Percentiles rank a stretch among this genome's conserved stretches.
phyloP scores from a whole-genome alignment of 2,888 invertebrate species.

The Desoria tigrina region DNA sequence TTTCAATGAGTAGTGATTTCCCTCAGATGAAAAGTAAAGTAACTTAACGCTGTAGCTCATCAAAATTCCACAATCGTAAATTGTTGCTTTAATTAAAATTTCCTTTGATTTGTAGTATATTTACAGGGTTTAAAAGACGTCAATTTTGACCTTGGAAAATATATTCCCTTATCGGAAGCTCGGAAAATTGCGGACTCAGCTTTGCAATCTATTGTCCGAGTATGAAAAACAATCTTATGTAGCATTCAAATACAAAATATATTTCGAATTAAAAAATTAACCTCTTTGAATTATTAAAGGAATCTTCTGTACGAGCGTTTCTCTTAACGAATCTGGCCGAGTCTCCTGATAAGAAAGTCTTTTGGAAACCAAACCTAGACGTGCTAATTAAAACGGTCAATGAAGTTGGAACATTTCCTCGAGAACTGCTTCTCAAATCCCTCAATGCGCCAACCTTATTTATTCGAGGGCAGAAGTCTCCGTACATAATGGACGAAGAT shows the following conservation, averaged over 20 bases:
- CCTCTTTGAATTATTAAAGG: constrained; percentile 54
- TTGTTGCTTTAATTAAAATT: too few species aligned
- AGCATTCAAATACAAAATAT: too few species aligned
- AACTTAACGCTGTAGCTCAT: background rate
- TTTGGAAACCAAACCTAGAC: constrained; percentile 80
- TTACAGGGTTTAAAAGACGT: constrained; percentile 70
- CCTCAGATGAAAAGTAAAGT: constrained; percentile 37
- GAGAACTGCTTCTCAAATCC: constrained; percentile 45
- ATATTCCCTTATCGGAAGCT: constrained; percentile 70
- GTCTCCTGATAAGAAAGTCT: constrained; percentile 64
- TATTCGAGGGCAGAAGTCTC: constrained; percentile 78
- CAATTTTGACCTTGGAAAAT: constrained; percentile 60
- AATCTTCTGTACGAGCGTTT: constrained; percentile 64
- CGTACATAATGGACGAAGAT: constrained; percentile 67
- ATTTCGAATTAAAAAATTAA: too few species aligned
- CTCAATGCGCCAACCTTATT: constrained; percentile 73
- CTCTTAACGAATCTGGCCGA: constrained; percentile 82
- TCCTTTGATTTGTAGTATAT: constrained; percentile 59
- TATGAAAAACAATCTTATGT: constrained; percentile 43
- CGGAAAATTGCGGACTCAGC: constrained; percentile 69
- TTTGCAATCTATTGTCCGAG: constrained; percentile 62
- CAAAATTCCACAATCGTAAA: background rate
- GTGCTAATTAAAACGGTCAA: constrained; percentile 69
- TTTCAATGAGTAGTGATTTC: constrained; percentile 47
- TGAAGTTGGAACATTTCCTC: constrained; percentile 69